Percentiles rank a stretch among this genome's conserved stretches.
These are phyloP conservation scores for Margaritifera margaritifera DNA, from an alignment of 2,888 invertebrate genomes.

Conservation along the genomic window DNA sequence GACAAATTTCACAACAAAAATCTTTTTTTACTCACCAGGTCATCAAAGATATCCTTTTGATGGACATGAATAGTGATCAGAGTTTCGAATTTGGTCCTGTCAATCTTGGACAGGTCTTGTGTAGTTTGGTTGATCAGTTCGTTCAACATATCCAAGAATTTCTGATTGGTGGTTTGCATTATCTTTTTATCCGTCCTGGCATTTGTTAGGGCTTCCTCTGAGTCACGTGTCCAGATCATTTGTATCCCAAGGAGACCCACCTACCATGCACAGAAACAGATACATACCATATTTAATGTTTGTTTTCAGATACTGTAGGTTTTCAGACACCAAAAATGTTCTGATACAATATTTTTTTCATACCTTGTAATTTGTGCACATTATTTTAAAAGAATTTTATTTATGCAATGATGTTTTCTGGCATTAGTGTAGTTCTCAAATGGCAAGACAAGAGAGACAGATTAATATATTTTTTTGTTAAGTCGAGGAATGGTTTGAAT, in stretches of 20 bases:
- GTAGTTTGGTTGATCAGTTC: constrained; percentile 96
- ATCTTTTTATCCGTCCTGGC: constrained; percentile 94
- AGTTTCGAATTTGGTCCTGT: constrained; percentile 95
- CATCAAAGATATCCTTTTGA: constrained; percentile 97
- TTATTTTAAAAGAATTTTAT: no score
- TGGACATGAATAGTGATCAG: constrained; percentile 97
- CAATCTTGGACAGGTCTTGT: constrained; percentile 89
- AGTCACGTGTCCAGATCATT: constrained; percentile 97
- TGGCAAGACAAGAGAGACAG: no score
- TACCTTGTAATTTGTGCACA: no score
- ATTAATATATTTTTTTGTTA: no score
- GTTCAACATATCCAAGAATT: constrained; percentile 92
- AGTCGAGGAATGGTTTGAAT: no score
- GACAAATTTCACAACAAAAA: background rate
- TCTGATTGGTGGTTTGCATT: constrained; percentile 95
- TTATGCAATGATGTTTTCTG: no score
- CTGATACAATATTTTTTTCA: no score
- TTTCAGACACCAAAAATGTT: background rate
- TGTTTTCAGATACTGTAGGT: background rate
- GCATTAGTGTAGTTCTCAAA: no score
- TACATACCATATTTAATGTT: background rate
- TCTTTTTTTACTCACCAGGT: constrained; percentile 80
- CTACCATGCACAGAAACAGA: constrained; percentile 43
- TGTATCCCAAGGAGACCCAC: constrained; percentile 92
- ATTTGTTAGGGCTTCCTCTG: constrained; percentile 90